Percentiles rank a stretch among this genome's conserved stretches.
Conservation (phyloP, 2,888 invertebrate species). For the Acrobasis consociella region DNA sequence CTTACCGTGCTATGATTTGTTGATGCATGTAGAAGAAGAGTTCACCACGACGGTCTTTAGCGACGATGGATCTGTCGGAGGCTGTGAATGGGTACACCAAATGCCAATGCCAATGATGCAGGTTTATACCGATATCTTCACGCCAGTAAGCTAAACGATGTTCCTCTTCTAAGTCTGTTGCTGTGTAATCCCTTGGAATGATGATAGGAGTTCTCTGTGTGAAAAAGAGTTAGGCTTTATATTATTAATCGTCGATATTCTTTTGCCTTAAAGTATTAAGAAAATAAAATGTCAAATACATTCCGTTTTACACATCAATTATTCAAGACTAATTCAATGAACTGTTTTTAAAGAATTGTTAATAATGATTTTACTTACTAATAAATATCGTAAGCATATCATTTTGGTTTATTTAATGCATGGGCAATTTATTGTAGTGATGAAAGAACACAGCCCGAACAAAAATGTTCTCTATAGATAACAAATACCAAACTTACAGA, state of each 20-base stretch:
- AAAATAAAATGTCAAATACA: not conserved
- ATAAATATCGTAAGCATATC: no score
- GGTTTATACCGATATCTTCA: constrained; percentile 91
- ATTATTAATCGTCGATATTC: not conserved
- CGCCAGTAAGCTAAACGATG: constrained; percentile 92
- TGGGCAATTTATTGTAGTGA: no score
- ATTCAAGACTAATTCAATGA: no score
- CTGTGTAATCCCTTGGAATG: constrained; percentile 90
- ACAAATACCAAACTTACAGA: no score
- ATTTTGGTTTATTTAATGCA: no score
- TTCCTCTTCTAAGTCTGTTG: constrained; percentile 90
- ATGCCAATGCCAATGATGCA: constrained; percentile 93
- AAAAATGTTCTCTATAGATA: not conserved
- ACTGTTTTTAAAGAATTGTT: no score
- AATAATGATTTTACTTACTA: no score
- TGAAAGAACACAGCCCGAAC: not conserved
- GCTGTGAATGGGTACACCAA: constrained; percentile 88
- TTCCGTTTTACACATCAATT: not conserved
- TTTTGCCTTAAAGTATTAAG: not conserved
- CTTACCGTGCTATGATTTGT: constrained; percentile 74
- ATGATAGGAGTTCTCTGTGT: constrained; percentile 84
- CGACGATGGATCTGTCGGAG: constrained; percentile 81
- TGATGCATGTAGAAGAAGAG: constrained; percentile 91
- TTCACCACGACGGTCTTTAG: constrained; percentile 90
- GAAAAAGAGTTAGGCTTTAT: constrained; percentile 21